These are phyloP conservation scores for Perca fluviatilis DNA, from an alignment of 2,113 vertebrate species.

Conservation along the genomic window DNA sequence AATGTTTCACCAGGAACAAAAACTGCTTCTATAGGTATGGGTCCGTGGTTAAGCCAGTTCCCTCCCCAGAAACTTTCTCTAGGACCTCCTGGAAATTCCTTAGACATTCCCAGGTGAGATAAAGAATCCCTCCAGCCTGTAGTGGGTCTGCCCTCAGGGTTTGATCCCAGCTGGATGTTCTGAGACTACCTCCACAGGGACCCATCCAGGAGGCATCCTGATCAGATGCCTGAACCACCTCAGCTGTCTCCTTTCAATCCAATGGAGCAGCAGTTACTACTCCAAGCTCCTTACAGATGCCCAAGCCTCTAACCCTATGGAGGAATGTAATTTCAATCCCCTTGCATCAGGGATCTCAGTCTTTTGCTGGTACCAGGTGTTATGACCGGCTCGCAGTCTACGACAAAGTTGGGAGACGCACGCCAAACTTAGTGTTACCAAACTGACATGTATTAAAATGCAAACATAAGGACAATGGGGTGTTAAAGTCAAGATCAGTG, in stretches of 20 bases:
- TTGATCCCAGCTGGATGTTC: not conserved
- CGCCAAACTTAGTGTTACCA: no score
- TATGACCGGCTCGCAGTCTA: no score
- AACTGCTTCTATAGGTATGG: not conserved
- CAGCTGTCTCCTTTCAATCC: not conserved
- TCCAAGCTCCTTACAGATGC: not conserved
- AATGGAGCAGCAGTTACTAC: not conserved
- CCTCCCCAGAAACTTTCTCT: not conserved
- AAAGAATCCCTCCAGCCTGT: conserved; percentile 3
- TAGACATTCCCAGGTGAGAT: not conserved
- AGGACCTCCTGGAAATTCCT: not conserved
- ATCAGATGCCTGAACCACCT: not conserved
- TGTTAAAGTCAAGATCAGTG: no score
- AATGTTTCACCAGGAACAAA: not conserved
- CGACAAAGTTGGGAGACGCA: no score
- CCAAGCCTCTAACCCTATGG: not conserved
- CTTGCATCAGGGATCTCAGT: not conserved
- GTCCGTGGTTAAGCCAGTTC: not conserved
- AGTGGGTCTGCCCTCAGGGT: not conserved
- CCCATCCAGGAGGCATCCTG: not conserved
- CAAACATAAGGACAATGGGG: no score
- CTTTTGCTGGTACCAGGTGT: not conserved
- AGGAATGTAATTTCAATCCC: not conserved
- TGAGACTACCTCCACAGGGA: not conserved
- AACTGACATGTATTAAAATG: no score